Base-by-base conservation (phyloP, 2,888 invertebrate genomes). In the Drosophila barbarae region DNA sequence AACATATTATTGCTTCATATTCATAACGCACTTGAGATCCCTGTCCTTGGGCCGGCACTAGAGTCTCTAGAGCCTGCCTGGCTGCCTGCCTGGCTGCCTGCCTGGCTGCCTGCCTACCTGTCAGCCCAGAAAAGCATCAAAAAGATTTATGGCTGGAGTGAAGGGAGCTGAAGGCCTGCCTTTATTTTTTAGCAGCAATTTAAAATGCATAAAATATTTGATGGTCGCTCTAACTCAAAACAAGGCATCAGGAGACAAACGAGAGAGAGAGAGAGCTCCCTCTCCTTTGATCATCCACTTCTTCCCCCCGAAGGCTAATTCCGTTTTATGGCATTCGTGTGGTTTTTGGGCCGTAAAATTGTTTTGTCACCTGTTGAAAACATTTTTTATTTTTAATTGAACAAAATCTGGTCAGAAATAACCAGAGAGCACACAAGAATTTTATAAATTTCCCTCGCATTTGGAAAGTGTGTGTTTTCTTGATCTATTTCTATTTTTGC, bases 301-400 rank as follows among this genome's bases (percentile, higher is more conserved):
- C 18, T 15, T 34, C 28, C 34, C 67, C 28, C 55, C 10, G 28
- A 47, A 35, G 34, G 21, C 57, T 74, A 77, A 76, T 73, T 66
- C 56, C 64, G 50, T 58, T 78, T 58, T 69, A 68, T 51, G 59
- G 54, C 59, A 52, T 68, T 68, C 67, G 65, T 68, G 66, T 56
- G 72, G 73, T 78, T 60, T 49, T 49, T 42, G 55, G 58, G 52
- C 59, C 76, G 56, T 73, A 52, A 76, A 84, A 79, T 74, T 86
- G 87, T 86, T 86, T 76, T 82, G 86, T 86, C 84, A 84, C 87
- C 87, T 84, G 84, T 76, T 84, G 66, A 72, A 73, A 72, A 77
- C 77, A 84, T 86, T 84, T 84, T 81, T 86, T 84, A 76, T 69
- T 65, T 69, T 51, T 69, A 71, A 67, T 71, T 80, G 68, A 59